Base-by-base conservation (phyloP, 2,797 vertebrate genomes). In the Leptodactylus fallax region DNA sequence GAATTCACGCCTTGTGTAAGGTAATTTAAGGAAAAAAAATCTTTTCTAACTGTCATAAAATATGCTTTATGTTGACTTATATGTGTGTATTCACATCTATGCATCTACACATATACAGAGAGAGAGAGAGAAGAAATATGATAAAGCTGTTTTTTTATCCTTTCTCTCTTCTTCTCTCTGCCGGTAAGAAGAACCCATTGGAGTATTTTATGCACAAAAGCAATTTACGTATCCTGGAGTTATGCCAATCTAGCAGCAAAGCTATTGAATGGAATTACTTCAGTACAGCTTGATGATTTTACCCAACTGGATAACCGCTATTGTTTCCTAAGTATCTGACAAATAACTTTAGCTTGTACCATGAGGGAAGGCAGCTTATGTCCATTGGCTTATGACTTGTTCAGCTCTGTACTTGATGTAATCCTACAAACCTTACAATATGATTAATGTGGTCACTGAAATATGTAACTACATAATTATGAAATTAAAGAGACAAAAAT, bases 21-120 rank as follows among this genome's bases (percentile, higher is more conserved):
- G 49, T 90, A 91, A 91, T 91, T 91, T 6, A 58, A 90, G 88
- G 91, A 89, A 0, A 25, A 71, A 56, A 85, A 58, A 86, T 19
- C 13, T 85, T 78, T 47, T 87, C 60, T 47, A 45, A 60, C 55
- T 63, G 65, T 67, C 21, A 14, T 23, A 85, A 72, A 81, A 61
- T 85, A 74, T 36, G 47, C 27, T 83, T 55, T 86, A 51, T 51
- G 25, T 45, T 55, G 25, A 55, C 47, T 19, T 55, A 14, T 23
- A 3, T 55, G 56, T 56, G 6, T n/a, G 27, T 83, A 21, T 45
- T 56, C 67, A 19, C 19, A 71, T 83, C 65, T 56, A 71, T 71
- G 11, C 51, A 69, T 69, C 61, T 36, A 27, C 51, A 9, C 65
- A 82, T 69, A 17, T 81, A 47, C 49, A 23, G 49, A 77, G 47